phyloP scores from a whole-genome alignment of 2,888 invertebrate species.

The Monopis laevigella region DNA sequence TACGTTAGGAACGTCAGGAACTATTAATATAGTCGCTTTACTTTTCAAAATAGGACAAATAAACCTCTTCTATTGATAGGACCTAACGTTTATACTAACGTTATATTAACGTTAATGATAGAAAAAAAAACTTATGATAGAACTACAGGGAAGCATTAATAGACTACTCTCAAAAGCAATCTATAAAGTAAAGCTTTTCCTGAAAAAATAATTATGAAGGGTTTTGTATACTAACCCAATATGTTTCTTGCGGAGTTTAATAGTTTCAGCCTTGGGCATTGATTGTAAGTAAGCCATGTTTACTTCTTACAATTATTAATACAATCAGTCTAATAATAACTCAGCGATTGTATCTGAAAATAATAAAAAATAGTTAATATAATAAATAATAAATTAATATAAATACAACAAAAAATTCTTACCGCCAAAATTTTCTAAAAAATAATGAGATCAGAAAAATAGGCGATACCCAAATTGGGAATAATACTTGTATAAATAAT shows the following conservation, averaged over 20 bases:
- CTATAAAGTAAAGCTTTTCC: too few species aligned
- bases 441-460: constrained; percentile 8
- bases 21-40: too few species aligned
- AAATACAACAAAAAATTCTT: neutral
- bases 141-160: too few species aligned
- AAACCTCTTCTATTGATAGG: too few species aligned
- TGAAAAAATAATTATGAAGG: too few species aligned
- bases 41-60: too few species aligned
- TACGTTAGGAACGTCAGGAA: too few species aligned
- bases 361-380: constrained; percentile 14
- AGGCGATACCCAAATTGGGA: neutral
- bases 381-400: constrained; percentile 2
- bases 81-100: too few species aligned
- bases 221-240: constrained; percentile 82
- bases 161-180: too few species aligned
- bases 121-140: too few species aligned
- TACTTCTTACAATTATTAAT: constrained; percentile 15
- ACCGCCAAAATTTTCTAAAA: constrained; percentile 11
- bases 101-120: too few species aligned
- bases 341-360: constrained; percentile 25
- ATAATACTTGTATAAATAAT: constrained; percentile 5
- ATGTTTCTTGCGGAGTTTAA: constrained; percentile 80
- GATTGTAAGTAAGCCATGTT: constrained; percentile 72
- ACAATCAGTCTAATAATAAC: constrained; percentile 9
- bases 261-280: constrained; percentile 82